Conservation (phyloP, 2,797 vertebrate species). For the Chelmon rostratus region DNA sequence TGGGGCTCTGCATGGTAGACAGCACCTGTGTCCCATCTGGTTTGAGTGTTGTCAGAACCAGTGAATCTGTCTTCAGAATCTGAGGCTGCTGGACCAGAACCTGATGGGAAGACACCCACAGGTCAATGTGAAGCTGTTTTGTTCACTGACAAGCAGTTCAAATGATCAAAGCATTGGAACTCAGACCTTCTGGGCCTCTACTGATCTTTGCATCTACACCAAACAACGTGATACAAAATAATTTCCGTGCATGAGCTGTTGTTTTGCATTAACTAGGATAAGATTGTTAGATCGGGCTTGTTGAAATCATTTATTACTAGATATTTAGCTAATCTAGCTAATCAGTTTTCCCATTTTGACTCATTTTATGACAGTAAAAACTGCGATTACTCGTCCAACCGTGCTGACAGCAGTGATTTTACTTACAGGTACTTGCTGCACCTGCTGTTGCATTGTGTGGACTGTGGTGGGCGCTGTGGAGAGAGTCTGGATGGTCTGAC, state of each 20-base stretch:
- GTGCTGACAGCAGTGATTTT: not conserved
- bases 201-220: too few species aligned
- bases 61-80: slow-evolving; percentile 96
- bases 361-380: not conserved
- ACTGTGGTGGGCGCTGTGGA: slow-evolving; percentile 84
- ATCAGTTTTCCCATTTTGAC: not conserved
- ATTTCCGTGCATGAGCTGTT: too few species aligned
- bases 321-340: not conserved
- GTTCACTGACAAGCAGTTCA: not conserved
- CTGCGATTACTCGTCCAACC: too few species aligned
- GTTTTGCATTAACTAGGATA: not conserved
- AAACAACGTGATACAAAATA: too few species aligned
- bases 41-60: slow-evolving; percentile 96
- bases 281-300: not conserved
- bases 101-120: slow-evolving; percentile 74
- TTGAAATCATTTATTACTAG: not conserved
- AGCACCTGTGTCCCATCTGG: slow-evolving; percentile 94
- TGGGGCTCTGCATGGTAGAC: slow-evolving; percentile 93
- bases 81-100: slow-evolving; percentile 97
- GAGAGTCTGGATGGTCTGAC: slow-evolving; percentile 88
- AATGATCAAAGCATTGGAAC: too few species aligned
- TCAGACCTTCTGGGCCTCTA: too few species aligned
- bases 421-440: slow-evolving; percentile 90
- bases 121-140: not conserved
- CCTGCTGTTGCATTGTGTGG: slow-evolving; percentile 92